A percentile compares a stretch with the other conserved stretches of the same genome.
Evolutionary conservation across 2,888 invertebrate genomes (phyloP).

Genomic region (Dryobotodes eremita): DNA sequence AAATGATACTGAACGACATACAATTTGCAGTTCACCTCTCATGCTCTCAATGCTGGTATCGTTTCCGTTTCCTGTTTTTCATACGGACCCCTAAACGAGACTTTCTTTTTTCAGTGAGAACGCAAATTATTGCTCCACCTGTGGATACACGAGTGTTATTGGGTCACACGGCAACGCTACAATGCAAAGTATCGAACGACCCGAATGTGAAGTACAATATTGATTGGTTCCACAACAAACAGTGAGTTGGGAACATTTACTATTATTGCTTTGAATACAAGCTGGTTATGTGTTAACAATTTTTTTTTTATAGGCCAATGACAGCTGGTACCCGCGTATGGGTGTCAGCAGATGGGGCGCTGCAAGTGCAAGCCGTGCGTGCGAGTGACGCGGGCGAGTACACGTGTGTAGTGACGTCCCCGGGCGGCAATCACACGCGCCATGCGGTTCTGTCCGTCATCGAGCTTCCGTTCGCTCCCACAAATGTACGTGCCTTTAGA

Average conservation of each 20-base stretch:
- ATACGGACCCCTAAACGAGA: constrained; percentile 8
- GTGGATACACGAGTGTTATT: constrained; percentile 97
- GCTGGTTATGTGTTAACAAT: background rate
- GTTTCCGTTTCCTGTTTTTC: constrained; percentile 10
- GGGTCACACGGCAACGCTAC: constrained; percentile 97
- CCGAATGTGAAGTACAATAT: constrained; percentile 96
- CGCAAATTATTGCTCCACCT: constrained; percentile 98
- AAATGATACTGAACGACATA: constrained; percentile 17
- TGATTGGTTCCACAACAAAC: constrained; percentile 97
- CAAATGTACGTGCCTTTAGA: constrained; percentile 94
- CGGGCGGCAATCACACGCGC: constrained; percentile 98
- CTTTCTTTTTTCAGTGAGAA: constrained; percentile 93
- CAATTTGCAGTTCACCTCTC: too few relatives aligned
- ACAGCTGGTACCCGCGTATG: constrained; percentile 93
- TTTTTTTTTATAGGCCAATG: constrained; percentile 80
- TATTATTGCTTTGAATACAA: constrained; percentile 26
- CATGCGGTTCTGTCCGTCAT: constrained; percentile 95
- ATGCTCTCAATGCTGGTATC: too few relatives aligned
- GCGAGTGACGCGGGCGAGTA: constrained; percentile 98
- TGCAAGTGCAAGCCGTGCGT: constrained; percentile 96
- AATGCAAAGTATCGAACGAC: constrained; percentile 98
- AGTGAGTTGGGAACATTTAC: constrained; percentile 90
- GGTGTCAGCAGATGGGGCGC: constrained; percentile 95
- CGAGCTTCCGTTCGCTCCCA: constrained; percentile 98
- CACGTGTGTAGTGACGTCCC: constrained; percentile 96